Conservation (phyloP, 2,113 vertebrate genomes). For the Malurus alboscapulatus region DNA sequence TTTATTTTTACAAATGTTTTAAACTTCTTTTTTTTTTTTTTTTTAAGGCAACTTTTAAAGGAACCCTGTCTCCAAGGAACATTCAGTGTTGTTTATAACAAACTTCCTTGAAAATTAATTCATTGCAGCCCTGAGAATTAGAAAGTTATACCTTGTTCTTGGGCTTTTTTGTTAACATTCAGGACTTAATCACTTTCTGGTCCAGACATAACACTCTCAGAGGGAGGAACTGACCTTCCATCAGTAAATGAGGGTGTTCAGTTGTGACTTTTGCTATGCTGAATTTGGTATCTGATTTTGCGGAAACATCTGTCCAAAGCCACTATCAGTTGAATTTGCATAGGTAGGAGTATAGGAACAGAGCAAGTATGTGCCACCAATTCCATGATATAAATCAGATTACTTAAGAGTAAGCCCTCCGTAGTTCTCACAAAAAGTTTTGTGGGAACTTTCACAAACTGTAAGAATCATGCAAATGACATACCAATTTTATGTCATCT, state of each 20-base stretch:
- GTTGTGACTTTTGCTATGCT: background rate
- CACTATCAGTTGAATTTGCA: background rate
- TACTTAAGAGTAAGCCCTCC: background rate
- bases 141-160: background rate
- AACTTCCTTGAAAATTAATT: background rate
- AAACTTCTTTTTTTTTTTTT: background rate
- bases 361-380: background rate
- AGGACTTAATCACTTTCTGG: background rate
- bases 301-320: background rate
- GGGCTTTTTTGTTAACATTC: background rate
- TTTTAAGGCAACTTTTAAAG: background rate
- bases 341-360: background rate
- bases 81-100: background rate
- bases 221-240: background rate
- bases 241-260: background rate
- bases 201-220: fast-evolving
- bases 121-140: background rate
- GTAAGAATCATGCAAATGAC: background rate
- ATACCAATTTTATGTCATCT: background rate
- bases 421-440: background rate
- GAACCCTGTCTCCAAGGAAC: background rate
- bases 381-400: background rate
- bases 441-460: background rate
- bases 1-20: background rate
- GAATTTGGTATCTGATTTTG: background rate